Base-by-base conservation (phyloP, 2,113 vertebrate genomes). In the Atherinomorus stipes region DNA sequence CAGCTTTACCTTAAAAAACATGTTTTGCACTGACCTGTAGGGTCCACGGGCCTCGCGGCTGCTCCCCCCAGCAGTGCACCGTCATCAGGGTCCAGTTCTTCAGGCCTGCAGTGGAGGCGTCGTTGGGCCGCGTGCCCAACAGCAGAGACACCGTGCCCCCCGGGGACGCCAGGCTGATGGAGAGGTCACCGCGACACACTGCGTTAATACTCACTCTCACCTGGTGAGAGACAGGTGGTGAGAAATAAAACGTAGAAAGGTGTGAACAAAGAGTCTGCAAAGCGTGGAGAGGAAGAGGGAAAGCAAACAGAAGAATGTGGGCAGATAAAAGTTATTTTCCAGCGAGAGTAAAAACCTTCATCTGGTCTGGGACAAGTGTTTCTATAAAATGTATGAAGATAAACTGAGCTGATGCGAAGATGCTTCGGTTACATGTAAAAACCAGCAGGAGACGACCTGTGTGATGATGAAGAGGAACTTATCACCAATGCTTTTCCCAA, bases 131-230 rank as follows among this genome's bases (percentile, higher is more conserved):
- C 0, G 40, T 88, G 64, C 88, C 89, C 78, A 89, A 67, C 84
- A 94, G 81, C 25, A 87, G 45, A 0, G 62, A 89, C 26, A 83
- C 78, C 2, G 67, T 85, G 74, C 81, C 67, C 52, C 86, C 90
- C 31, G 90, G 86, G 91, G 87, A 91, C 74, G 76, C 69, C 58
- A 90, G 74, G 77, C 91, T 89, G 66, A 91, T 60, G 26, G 64
- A 4, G 1, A 88, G 88, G 90, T 95, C 90, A 71, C 79, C 90
- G 58, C 85, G 90, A 71, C 88, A 95, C 83, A 80, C 75, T 21
- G 73, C 4, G 1, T 71, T 90, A 80, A 92, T 75, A 50, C 78
- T 92, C 74, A 93, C 87, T 49, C 59, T 90, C 63, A 89, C 84
- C 92, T 91, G 72, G 28, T 51, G 71, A 78, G 51, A 69, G 38